These are phyloP conservation scores for Pseudomugil tenellus DNA, from an alignment of 2,797 vertebrate species.

Conservation along the genomic window DNA sequence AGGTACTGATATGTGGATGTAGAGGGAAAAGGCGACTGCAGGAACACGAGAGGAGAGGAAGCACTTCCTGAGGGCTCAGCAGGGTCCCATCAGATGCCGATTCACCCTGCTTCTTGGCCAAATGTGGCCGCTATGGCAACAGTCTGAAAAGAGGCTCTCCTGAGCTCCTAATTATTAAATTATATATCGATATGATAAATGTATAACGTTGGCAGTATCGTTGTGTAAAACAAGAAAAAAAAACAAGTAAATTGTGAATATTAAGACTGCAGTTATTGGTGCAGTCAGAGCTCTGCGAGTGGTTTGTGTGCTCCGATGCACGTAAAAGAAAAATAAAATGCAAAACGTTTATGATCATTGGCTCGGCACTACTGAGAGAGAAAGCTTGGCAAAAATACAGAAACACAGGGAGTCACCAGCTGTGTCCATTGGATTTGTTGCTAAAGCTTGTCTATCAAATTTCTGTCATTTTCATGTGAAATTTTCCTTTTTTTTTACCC, in stretches of 20 bases:
- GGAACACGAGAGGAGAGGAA: slow-evolving; percentile 1
- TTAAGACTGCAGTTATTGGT: slow-evolving; percentile 62
- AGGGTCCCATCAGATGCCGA: slow-evolving; percentile 34
- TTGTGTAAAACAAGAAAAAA: slow-evolving; percentile 24
- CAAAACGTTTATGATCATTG: slow-evolving; percentile 34
- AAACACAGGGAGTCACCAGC: slow-evolving; percentile 64
- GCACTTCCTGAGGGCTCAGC: slow-evolving; percentile 58
- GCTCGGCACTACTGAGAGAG: slow-evolving; percentile 62
- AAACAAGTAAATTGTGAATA: slow-evolving; percentile 35
- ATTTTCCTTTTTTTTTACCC: slow-evolving; percentile 2
- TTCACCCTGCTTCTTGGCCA: slow-evolving; percentile 33
- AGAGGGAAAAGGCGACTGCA: slow-evolving; percentile 20
- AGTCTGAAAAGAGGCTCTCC: slow-evolving; percentile 42
- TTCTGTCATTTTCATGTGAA: slow-evolving; percentile 25
- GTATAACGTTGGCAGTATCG: slow-evolving; percentile 70
- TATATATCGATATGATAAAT: slow-evolving; percentile 8
- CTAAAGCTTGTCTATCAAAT: slow-evolving; percentile 55
- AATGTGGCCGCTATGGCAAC: slow-evolving; percentile 59
- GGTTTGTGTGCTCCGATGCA: slow-evolving; percentile 38
- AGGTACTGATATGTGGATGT: slow-evolving; percentile 51
- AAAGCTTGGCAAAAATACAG: slow-evolving; percentile 75
- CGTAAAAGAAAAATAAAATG: not conserved
- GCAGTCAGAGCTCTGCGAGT: slow-evolving; percentile 36
- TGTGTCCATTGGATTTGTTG: slow-evolving; percentile 66
- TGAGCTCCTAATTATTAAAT: slow-evolving; percentile 17